phyloP scores from a whole-genome alignment of 1,140 invertebrate species.

The Schlechtendalia chinensis region DNA sequence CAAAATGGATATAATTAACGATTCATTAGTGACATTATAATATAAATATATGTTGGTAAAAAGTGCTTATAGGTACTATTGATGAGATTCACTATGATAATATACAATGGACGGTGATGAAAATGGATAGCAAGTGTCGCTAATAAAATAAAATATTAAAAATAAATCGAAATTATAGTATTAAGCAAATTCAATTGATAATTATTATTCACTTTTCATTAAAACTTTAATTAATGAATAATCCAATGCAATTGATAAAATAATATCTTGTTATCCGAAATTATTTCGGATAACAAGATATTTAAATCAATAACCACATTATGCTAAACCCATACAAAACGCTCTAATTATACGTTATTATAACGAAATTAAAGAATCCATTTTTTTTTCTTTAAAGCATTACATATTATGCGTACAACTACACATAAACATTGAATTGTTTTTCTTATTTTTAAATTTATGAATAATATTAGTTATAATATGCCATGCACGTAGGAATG shows the following conservation, averaged over 20 bases:
- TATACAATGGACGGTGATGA: conserved; percentile 12
- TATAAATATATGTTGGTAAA: background rate
- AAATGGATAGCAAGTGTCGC: background rate
- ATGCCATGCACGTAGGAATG: too few species aligned
- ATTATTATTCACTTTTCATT: conserved; percentile 21
- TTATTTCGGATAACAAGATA: too few species aligned
- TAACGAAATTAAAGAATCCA: too few species aligned
- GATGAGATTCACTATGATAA: background rate
- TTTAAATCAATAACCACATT: background rate
- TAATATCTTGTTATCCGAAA: background rate
- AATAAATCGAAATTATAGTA: background rate
- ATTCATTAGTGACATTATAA: background rate
- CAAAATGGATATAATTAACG: background rate
- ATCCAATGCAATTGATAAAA: background rate
- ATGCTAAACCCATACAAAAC: background rate
- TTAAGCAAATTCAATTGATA: background rate
- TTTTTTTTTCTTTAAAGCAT: too few species aligned
- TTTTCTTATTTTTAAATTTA: too few species aligned
- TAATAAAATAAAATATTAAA: background rate
- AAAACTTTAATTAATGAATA: conserved; percentile 8
- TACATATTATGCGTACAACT: too few species aligned
- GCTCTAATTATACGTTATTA: background rate
- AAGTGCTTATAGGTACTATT: background rate
- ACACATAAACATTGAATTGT: too few species aligned
- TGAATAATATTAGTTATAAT: too few species aligned